Conservation (phyloP, 2,113 vertebrate genomes). For the Mormyrus lacerda region DNA sequence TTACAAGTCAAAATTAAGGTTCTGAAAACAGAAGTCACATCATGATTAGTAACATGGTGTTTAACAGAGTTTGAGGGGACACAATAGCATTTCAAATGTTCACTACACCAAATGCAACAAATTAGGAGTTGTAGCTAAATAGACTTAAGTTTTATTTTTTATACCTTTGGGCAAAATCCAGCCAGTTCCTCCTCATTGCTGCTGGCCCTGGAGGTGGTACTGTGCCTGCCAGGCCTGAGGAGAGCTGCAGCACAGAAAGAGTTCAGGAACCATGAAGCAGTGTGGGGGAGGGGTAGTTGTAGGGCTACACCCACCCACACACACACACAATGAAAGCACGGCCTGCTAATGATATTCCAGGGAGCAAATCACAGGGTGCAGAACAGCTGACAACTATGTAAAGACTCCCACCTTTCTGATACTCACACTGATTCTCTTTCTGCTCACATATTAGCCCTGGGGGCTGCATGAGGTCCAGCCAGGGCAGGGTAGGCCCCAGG, state of each 20-base stretch:
- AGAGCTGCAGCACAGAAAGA: constrained; percentile 57
- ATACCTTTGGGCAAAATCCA: constrained; percentile 88
- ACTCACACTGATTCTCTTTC: constrained; percentile 82
- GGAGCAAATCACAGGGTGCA: not conserved
- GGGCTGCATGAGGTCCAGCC: constrained; percentile 79
- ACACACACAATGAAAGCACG: not conserved
- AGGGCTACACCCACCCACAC: not conserved
- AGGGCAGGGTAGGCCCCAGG: constrained; percentile 82
- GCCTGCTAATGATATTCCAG: not conserved
- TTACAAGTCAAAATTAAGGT: not conserved
- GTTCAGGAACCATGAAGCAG: not conserved
- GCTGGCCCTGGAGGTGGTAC: constrained; percentile 57
- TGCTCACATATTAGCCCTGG: constrained; percentile 86
- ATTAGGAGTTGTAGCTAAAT: not conserved
- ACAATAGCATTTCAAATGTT: not conserved
- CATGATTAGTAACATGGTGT: not conserved
- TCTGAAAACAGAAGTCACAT: not conserved
- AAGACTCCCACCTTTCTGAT: not conserved
- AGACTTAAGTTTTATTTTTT: not conserved
- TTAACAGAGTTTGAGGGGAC: not conserved
- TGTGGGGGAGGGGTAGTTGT: not conserved
- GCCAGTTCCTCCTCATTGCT: constrained; percentile 93
- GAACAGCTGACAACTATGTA: not conserved
- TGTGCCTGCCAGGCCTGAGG: constrained; percentile 51
- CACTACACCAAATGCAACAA: not conserved